These are phyloP conservation scores for Scortum barcoo DNA, from an alignment of 2,113 vertebrate species.

Conservation along the genomic window DNA sequence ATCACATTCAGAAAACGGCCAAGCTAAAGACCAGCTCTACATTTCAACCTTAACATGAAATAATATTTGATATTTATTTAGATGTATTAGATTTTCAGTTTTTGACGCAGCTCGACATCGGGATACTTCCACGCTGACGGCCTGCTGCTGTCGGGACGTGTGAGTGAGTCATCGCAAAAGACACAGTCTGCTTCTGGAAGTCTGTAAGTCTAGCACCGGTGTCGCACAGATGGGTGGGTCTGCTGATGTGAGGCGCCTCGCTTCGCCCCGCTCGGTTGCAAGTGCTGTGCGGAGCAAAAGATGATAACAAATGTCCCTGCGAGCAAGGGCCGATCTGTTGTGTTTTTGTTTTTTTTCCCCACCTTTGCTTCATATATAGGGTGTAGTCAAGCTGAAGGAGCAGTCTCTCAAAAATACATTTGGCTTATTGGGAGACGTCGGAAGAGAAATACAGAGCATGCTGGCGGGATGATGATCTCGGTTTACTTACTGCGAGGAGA, in stretches of 20 bases:
- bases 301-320: slow-evolving; percentile 8
- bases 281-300: slow-evolving; percentile 48
- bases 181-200: slow-evolving; percentile 5
- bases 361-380: slow-evolving; percentile 14
- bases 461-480: slow-evolving; percentile 26
- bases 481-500: not conserved
- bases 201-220: slow-evolving; percentile 14
- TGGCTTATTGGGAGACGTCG: slow-evolving; percentile 44
- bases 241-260: slow-evolving; percentile 29
- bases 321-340: not conserved
- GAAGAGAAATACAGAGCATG: slow-evolving; percentile 10
- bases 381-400: slow-evolving; percentile 14
- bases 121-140: slow-evolving; percentile 2
- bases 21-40: slow-evolving; percentile 61
- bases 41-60: slow-evolving; percentile 26
- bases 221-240: slow-evolving; percentile 24
- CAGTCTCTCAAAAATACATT: slow-evolving; percentile 50
- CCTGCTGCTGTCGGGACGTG: slow-evolving; percentile 12
- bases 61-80: slow-evolving; percentile 1
- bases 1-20: slow-evolving; percentile 64
- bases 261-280: not conserved
- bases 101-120: not conserved
- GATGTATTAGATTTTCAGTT: too few relatives aligned
- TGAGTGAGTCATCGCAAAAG: slow-evolving; percentile 7
- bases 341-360: not conserved